A percentile compares a stretch with the other conserved stretches of the same genome.
phyloP scores from a whole-genome alignment of 2,888 invertebrate species.

The Habroteleia sp. region DNA sequence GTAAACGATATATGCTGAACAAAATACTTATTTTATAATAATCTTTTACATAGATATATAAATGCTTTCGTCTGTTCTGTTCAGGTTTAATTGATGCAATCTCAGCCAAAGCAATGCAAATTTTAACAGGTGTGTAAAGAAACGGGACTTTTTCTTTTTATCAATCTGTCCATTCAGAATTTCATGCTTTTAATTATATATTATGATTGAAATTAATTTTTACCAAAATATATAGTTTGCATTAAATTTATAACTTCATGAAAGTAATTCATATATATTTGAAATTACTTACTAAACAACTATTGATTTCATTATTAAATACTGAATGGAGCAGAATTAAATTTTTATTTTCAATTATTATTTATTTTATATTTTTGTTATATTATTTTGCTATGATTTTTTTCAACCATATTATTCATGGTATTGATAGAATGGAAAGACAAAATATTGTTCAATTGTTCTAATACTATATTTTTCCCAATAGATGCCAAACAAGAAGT shows the following conservation, averaged over 20 bases:
- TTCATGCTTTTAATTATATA: slow-evolving; percentile 58
- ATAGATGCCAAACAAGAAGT: slow-evolving; percentile 83
- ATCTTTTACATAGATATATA: slow-evolving; percentile 62
- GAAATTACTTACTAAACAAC: too few species aligned
- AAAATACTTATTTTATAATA: too few species aligned
- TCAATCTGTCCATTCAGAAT: slow-evolving; percentile 79
- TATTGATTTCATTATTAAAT: slow-evolving; percentile 65
- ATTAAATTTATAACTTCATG: too few species aligned
- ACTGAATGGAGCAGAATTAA: slow-evolving; percentile 79
- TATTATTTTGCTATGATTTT: too few species aligned
- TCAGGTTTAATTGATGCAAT: slow-evolving; percentile 80
- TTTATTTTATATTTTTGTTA: slow-evolving; percentile 3
- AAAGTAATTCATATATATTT: too few species aligned
- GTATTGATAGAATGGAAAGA: too few species aligned
- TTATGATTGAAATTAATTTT: slow-evolving; percentile 4
- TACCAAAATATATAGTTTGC: too few species aligned
- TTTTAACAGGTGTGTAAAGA: slow-evolving; percentile 80
- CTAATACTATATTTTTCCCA: slow-evolving; percentile 31
- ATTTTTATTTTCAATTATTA: slow-evolving; percentile 1
- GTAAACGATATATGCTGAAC: too few species aligned
- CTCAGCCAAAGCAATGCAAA: slow-evolving; percentile 78
- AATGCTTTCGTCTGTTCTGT: slow-evolving; percentile 80
- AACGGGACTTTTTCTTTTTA: slow-evolving; percentile 40
- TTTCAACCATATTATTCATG: too few species aligned
- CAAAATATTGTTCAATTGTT: slow-evolving; percentile 9